A percentile compares a stretch with the other conserved stretches of the same genome.
phyloP scores from a whole-genome alignment of 2,888 invertebrate genomes.

The Limulus polyphemus region DNA sequence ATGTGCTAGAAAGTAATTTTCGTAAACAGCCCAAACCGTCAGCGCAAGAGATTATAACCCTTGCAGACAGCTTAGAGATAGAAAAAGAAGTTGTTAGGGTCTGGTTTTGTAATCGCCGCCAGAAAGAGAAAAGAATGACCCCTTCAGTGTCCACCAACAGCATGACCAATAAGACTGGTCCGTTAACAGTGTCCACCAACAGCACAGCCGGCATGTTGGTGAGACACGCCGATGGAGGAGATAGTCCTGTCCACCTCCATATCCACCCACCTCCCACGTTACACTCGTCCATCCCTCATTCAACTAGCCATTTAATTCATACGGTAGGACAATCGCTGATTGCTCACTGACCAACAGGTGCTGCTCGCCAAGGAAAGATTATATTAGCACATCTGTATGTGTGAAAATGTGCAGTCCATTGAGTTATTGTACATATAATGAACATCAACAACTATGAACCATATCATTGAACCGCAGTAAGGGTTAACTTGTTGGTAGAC shows the following conservation, averaged over 20 bases:
- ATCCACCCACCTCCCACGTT: slow-evolving; percentile 64
- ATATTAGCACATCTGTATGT: too few relatives aligned
- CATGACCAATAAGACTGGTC: slow-evolving; percentile 6
- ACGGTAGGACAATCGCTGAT: too few relatives aligned
- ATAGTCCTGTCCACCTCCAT: slow-evolving; percentile 51
- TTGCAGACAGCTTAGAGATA: slow-evolving; percentile 90
- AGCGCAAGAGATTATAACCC: slow-evolving; percentile 89
- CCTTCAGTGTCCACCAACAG: slow-evolving; percentile 48
- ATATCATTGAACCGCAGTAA: too few relatives aligned
- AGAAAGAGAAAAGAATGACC: slow-evolving; percentile 97
- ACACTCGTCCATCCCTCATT: slow-evolving; percentile 50
- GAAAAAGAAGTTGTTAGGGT: slow-evolving; percentile 99
- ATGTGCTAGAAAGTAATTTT: slow-evolving; percentile 94
- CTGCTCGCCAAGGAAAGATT: too few relatives aligned
- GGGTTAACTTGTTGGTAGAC: too few relatives aligned
- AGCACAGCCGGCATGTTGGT: slow-evolving; percentile 54
- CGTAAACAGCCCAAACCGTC: slow-evolving; percentile 99
- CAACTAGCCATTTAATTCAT: too few relatives aligned
- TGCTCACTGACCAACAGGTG: too few relatives aligned
- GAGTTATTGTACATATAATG: too few relatives aligned
- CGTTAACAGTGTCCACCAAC: slow-evolving; percentile 8
- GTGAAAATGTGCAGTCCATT: too few relatives aligned
- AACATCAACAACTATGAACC: too few relatives aligned
- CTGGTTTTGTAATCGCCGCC: slow-evolving; percentile 98
- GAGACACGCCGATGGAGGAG: slow-evolving; percentile 13